A percentile compares a stretch with the other conserved stretches of the same genome.
Evolutionary conservation across 2,113 vertebrate genomes (phyloP).

Genomic region (Amphiprion percula): DNA sequence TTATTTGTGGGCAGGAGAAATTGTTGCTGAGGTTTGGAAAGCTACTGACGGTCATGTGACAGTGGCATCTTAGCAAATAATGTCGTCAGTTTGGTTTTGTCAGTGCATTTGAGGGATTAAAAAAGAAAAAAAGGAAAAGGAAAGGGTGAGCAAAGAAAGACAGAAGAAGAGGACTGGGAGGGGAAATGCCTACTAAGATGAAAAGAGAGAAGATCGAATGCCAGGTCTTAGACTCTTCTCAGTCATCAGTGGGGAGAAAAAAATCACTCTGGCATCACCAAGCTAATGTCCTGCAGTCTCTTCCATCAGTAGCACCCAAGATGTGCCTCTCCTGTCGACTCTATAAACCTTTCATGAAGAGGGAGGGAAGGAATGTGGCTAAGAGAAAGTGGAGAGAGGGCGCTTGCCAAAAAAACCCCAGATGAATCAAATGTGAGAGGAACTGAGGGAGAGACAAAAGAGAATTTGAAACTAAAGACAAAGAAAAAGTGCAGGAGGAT

Average conservation of each 20-base stretch:
- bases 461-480: constrained; percentile 58
- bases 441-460: constrained; percentile 26
- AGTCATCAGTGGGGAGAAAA: constrained; percentile 45
- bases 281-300: constrained; percentile 66
- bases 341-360: constrained; percentile 67
- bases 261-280: constrained; percentile 57
- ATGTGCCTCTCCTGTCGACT: constrained; percentile 55
- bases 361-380: constrained; percentile 42
- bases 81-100: constrained; percentile 11
- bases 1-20: neutral
- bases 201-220: constrained; percentile 45
- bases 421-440: constrained; percentile 46
- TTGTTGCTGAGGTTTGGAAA: neutral
- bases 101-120: constrained; percentile 8
- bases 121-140: neutral
- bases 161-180: constrained; percentile 2
- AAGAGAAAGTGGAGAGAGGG: constrained; percentile 40
- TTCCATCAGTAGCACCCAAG: constrained; percentile 50
- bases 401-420: constrained; percentile 40
- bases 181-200: constrained; percentile 28
- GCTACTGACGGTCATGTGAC: constrained; percentile 1
- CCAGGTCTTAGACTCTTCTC: constrained; percentile 50
- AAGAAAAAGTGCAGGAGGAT: constrained; percentile 48
- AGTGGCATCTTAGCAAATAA: constrained; percentile 5
- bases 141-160: neutral